Evolutionary conservation across 2,797 vertebrate genomes (phyloP).

Genomic region (Cercopithecus mitis): DNA sequence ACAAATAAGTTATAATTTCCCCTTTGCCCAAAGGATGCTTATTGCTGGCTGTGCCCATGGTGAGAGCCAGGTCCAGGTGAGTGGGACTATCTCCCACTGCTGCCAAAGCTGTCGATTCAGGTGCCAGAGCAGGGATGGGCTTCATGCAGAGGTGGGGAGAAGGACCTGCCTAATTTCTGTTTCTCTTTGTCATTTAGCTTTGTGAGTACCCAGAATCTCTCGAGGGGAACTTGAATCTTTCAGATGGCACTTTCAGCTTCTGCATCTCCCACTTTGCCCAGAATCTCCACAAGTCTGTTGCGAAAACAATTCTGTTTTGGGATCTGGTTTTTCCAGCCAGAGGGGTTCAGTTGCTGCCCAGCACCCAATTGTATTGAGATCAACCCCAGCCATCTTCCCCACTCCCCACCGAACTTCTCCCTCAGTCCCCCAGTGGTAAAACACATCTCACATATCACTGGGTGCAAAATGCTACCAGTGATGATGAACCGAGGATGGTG

Average conservation of each 20-base stretch:
- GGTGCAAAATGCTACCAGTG: neutral
- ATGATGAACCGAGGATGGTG: neutral
- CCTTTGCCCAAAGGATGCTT: neutral
- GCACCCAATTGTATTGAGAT: neutral
- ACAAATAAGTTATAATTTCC: neutral
- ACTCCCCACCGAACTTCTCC: no score
- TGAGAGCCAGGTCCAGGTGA: neutral
- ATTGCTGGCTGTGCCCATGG: neutral
- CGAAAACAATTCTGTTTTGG: neutral
- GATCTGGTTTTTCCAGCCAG: neutral
- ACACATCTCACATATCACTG: neutral
- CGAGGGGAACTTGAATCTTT: neutral
- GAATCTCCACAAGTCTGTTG: neutral
- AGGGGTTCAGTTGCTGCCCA: neutral
- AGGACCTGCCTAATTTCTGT: slow-evolving; percentile 12
- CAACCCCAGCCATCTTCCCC: neutral
- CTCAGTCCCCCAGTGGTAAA: neutral
- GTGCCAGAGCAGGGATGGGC: slow-evolving; percentile 10
- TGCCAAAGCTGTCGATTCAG: neutral
- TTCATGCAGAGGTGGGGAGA: neutral
- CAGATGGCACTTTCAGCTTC: neutral
- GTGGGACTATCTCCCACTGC: neutral
- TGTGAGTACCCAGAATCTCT: slow-evolving; percentile 1
- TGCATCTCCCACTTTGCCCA: neutral
- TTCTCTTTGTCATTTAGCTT: slow-evolving; percentile 42